Evolutionary conservation across 2,888 invertebrate species (phyloP).

Genomic region (Eilema sororculum): DNA sequence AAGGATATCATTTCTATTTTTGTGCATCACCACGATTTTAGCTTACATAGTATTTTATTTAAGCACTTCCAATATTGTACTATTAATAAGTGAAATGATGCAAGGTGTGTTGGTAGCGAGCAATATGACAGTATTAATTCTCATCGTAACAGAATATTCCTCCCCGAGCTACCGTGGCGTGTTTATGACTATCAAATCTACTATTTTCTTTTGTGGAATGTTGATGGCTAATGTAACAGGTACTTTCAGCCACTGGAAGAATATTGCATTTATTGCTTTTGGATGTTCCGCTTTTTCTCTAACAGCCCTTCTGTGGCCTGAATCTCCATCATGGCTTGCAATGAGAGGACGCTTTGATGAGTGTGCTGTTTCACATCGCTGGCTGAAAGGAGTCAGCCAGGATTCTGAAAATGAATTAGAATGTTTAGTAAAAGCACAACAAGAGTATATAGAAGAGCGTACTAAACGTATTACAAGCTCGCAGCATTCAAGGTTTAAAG

Average conservation of each 20-base stretch:
- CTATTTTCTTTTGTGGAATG: slow-evolving; percentile 55
- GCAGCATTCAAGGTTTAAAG: slow-evolving; percentile 41
- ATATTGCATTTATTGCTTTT: slow-evolving; percentile 55
- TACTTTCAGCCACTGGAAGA: slow-evolving; percentile 58
- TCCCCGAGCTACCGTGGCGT: slow-evolving; percentile 56
- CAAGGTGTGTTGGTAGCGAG: slow-evolving; percentile 53
- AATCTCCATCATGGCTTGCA: slow-evolving; percentile 68
- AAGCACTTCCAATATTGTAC: slow-evolving; percentile 48
- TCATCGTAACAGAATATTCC: slow-evolving; percentile 56
- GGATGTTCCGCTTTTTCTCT: slow-evolving; percentile 50
- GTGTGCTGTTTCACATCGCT: slow-evolving; percentile 58
- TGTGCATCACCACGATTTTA: slow-evolving; percentile 49
- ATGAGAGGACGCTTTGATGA: slow-evolving; percentile 64
- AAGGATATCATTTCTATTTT: slow-evolving; percentile 57
- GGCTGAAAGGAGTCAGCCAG: slow-evolving; percentile 60
- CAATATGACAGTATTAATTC: slow-evolving; percentile 47
- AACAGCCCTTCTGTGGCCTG: slow-evolving; percentile 60
- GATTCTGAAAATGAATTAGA: slow-evolving; percentile 59
- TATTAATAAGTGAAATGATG: slow-evolving; percentile 59
- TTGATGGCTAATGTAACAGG: slow-evolving; percentile 61
- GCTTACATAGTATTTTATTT: slow-evolving; percentile 54
- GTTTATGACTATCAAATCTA: slow-evolving; percentile 57
- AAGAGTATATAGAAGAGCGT: slow-evolving; percentile 45
- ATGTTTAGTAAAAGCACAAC: slow-evolving; percentile 57
- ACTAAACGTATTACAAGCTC: slow-evolving; percentile 30